Base-by-base conservation (phyloP, 1,140 invertebrate species). In the Druon quercuslanigerum region DNA sequence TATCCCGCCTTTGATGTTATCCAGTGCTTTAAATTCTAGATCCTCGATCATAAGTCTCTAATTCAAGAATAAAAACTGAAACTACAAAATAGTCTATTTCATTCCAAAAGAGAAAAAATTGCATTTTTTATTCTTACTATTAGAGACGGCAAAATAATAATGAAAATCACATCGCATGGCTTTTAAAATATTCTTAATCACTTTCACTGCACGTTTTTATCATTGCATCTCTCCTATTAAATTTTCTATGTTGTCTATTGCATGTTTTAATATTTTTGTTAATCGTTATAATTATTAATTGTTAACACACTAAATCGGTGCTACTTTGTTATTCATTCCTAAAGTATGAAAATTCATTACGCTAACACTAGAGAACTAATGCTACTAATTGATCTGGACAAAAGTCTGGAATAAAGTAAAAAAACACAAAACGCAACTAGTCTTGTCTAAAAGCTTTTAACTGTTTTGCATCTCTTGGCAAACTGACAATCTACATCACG, bases 401-500 rank as follows among this genome's bases (percentile, higher is more conserved):
- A 66, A 66, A 66, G 25, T 66, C 60, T 66, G 33, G 60, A 40
- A 66, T 33, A 66, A n/a, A 66, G 25, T 14, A 66, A 14, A 40
- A 33, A 33, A 33, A 33, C 25, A 33, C 25, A 33, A 33, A 66
- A 40, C 33, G 60, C 60, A 66, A 17, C 60, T 66, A 66, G 33
- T 56, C 73, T 50, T 19, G 33, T 20, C 40, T 20, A 11, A 60
- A 60, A 50, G 56, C 54, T 50, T 46, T 46, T 52, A 66, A 17
- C 19, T 51, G 51, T 33, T 73, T 73, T 73, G 13, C 66, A 51
- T 19, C 20, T 76, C n/a, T 76, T 51, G 50, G 51, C 66, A 66
- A 66, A 71, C 73, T 75, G 72, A 77, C 46, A 71, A 79, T 56
- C 80, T 72, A 70, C 74, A 80, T 74, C 82, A 82, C 82, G 33